These are phyloP conservation scores for Protaetia brevitarsis DNA, from an alignment of 1,140 invertebrate genomes.

Conservation along the genomic window DNA sequence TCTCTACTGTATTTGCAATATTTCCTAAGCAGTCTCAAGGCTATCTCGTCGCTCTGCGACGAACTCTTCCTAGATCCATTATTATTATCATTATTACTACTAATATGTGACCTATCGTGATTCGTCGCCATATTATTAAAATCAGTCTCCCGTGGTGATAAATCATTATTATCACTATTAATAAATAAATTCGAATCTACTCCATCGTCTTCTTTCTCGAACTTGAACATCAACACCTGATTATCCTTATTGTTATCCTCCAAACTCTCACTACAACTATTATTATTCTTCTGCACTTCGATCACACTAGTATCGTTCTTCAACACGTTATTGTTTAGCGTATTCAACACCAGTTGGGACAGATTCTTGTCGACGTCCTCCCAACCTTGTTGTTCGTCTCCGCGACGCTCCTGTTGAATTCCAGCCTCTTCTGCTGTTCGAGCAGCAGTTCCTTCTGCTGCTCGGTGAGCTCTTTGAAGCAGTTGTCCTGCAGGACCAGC, in stretches of 20 bases:
- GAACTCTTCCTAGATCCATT: conserved; percentile 40
- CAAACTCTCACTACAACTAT: conserved; percentile 13
- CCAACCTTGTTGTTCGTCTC: not conserved
- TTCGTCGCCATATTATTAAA: not conserved
- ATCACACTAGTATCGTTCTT: conserved; percentile 1
- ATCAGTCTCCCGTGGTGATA: conserved; percentile 43
- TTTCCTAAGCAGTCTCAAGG: conserved; percentile 44
- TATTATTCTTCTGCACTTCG: not conserved
- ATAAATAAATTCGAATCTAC: conserved; percentile 26
- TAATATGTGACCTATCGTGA: not conserved
- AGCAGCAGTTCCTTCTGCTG: conserved; percentile 43
- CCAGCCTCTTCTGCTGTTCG: conserved; percentile 11
- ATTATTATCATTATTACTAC: conserved; percentile 21
- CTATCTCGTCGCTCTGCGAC: conserved; percentile 45
- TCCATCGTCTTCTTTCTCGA: conserved; percentile 34
- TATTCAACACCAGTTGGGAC: conserved; percentile 3
- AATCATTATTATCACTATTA: no score
- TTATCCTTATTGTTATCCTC: conserved; percentile 32
- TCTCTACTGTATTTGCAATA: conserved; percentile 47
- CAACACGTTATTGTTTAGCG: conserved; percentile 2
- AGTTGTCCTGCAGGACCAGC: conserved; percentile 54
- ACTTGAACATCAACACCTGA: conserved; percentile 27
- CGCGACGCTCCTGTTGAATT: not conserved
- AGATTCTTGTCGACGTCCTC: not conserved
- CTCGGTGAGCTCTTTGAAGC: conserved; percentile 47